Evolutionary conservation across 2,797 vertebrate genomes (phyloP), one percentile per base, ranked within the genome.

Genomic region (Nannoperca australis): DNA sequence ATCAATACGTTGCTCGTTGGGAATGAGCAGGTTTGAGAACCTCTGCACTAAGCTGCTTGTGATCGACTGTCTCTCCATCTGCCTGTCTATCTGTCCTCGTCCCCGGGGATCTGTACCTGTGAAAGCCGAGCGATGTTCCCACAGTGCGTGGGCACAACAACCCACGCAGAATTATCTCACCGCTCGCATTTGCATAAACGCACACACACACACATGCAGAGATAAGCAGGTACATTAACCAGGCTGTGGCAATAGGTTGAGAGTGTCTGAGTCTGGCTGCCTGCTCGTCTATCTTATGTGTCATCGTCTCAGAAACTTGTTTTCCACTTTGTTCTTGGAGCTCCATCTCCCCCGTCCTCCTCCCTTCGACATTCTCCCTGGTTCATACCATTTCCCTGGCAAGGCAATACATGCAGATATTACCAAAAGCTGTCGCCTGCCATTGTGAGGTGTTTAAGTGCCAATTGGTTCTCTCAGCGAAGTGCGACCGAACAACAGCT

Each of bases 41-140:
- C 82, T 87, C 86, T 86, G 88, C 79, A 76, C 73, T 85, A 76
- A 91, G 87, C 88, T 76, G 76, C 90, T 88, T 83, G 79, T 76
- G 79, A 84, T 79, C 56, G 20, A 62, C 86, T 82, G 78, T 82
- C 83, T 84, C 73, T 86, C 76, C 76, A 79, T 89, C 88, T 85
- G 83, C 76, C 86, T 76, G 83, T 85, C 88, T 90, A 20, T 89
- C 79, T 84, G 78, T 80, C 62, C 54, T 81, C 4, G 67, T 89
- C 89, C 85, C 84, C 7, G 13, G 88, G 87, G 89, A 89, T 82
- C 79, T 91, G 88, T 90, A 91, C 83, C 85, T 87, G 87, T 90
- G 88, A 92, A 92, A 91, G 84, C 78, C 24, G 69, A 92, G 83
- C n/a, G 42, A 86, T 85, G 88, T 89, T 90, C 86, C 89, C 83